Conservation (phyloP, 2,797 vertebrate genomes). For the Molossus molossus region DNA sequence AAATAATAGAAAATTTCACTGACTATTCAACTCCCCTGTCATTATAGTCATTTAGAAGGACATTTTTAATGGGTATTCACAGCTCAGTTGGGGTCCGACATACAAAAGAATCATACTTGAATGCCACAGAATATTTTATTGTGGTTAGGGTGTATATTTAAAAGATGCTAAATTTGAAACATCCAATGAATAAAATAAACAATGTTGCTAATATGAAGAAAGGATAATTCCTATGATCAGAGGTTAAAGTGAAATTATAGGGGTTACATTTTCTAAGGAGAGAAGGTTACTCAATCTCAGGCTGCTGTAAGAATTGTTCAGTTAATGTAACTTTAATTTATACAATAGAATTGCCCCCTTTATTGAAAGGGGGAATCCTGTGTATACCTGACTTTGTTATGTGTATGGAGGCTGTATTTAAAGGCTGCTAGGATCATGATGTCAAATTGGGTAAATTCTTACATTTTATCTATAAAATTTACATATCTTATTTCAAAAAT, state of each 20-base stretch:
- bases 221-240: constrained; percentile 82
- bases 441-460: constrained; percentile 61
- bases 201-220: constrained; percentile 86
- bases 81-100: constrained; percentile 85
- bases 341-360: constrained; percentile 80
- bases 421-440: constrained; percentile 26
- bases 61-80: constrained; percentile 88
- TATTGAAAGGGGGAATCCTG: constrained; percentile 22
- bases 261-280: constrained; percentile 86
- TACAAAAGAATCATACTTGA: constrained; percentile 87
- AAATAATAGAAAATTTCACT: constrained; percentile 90
- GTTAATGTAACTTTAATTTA: constrained; percentile 85
- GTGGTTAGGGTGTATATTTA: constrained; percentile 83
- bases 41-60: constrained; percentile 90
- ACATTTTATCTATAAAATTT: constrained; percentile 26
- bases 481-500: constrained; percentile 23
- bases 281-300: constrained; percentile 82
- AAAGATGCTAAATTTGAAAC: constrained; percentile 87
- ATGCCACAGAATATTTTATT: constrained; percentile 84
- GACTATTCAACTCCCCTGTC: constrained; percentile 88
- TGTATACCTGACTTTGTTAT: constrained; percentile 78
- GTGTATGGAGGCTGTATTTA: constrained; percentile 73
- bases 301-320: constrained; percentile 83
- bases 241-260: constrained; percentile 82
- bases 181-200: constrained; percentile 88